phyloP scores from a whole-genome alignment of 2,113 vertebrate genomes.

The Manacus vitellinus region DNA sequence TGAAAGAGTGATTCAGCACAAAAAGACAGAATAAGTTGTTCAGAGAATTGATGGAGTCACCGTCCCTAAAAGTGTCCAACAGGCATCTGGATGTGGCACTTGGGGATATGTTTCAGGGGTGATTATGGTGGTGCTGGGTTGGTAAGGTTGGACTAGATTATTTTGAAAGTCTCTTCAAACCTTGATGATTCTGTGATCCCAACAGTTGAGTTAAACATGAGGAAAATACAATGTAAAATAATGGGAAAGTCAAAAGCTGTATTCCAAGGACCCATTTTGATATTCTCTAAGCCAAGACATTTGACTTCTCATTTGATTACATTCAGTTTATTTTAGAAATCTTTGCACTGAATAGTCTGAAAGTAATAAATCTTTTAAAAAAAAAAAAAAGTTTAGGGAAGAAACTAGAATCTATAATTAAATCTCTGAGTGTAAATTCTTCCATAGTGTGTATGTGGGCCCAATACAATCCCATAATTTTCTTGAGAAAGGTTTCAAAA shows the following conservation, averaged over 20 bases:
- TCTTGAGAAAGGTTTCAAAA: neutral
- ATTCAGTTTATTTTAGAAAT: neutral
- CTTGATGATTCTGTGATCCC: neutral
- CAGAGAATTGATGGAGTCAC: neutral
- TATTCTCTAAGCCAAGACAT: neutral
- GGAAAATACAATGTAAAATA: neutral
- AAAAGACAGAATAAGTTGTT: neutral
- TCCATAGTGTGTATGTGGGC: neutral
- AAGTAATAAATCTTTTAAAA: neutral
- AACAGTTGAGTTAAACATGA: neutral
- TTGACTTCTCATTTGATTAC: neutral
- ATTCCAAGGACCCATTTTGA: neutral
- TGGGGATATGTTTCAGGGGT: neutral
- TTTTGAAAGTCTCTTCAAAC: neutral
- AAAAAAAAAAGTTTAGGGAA: neutral
- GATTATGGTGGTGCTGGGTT: neutral
- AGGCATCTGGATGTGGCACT: neutral
- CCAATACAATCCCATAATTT: neutral
- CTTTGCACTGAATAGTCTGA: neutral
- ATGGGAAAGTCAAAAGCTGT: neutral
- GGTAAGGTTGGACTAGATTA: neutral
- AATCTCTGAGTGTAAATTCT: neutral
- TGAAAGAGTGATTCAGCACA: neutral
- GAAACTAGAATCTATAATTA: neutral
- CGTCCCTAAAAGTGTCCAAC: neutral